Percentiles rank a stretch among this genome's conserved stretches.
phyloP scores from a whole-genome alignment of 2,113 vertebrate genomes.

The Puffinus mauretanicus region DNA sequence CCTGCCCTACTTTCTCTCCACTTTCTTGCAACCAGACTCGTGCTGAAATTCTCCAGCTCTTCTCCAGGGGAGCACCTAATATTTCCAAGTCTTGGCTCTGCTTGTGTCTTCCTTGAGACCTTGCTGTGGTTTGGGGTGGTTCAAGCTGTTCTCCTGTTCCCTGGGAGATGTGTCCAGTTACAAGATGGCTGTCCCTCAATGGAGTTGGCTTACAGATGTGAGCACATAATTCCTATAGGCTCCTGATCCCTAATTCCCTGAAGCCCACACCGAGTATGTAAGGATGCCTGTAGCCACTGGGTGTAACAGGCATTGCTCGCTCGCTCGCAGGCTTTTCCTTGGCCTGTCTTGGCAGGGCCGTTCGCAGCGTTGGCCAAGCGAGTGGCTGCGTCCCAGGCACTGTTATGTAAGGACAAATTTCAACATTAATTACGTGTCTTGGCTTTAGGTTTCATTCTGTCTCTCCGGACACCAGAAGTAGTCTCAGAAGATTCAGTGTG shows the following conservation, averaged over 20 bases:
- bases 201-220: background rate
- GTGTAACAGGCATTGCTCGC: background rate
- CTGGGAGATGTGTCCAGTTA: background rate
- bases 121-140: background rate
- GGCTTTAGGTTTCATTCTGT: conserved; percentile 1
- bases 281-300: background rate
- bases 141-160: background rate
- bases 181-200: background rate
- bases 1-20: background rate
- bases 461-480: background rate
- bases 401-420: conserved; percentile 29
- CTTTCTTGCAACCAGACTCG: background rate
- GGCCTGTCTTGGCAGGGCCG: background rate
- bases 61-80: background rate
- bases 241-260: background rate
- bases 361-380: background rate
- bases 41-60: background rate
- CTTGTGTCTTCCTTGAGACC: background rate
- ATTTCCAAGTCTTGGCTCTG: background rate
- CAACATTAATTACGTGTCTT: background rate
- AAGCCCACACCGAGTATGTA: background rate
- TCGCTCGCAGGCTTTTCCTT: background rate
- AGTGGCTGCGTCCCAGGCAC: background rate
- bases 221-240: background rate
- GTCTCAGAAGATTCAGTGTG: background rate